A percentile compares a stretch with the other conserved stretches of the same genome.
Conservation (phyloP, 1,140 invertebrate species). For the Subanguina moxae region DNA sequence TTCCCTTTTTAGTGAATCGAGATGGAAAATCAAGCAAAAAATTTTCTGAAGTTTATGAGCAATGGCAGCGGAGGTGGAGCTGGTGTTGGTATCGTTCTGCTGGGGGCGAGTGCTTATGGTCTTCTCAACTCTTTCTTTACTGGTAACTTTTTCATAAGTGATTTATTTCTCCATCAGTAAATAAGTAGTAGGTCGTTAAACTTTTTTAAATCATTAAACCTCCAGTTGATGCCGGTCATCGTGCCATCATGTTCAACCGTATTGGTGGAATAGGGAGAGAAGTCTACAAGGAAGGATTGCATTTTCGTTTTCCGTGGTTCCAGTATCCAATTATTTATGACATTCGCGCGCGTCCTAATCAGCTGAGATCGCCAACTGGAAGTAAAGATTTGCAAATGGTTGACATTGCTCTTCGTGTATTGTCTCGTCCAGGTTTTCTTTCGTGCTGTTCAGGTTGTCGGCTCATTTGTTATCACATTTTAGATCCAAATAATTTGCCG, state of each 20-base stretch:
- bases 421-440: constrained; percentile 77
- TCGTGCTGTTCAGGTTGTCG: too few relatives aligned
- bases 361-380: constrained; percentile 92
- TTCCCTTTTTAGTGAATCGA: too few relatives aligned
- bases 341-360: constrained; percentile 87
- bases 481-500: constrained; percentile 73
- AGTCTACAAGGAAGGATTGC: constrained; percentile 86
- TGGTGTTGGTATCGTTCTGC: constrained; percentile 74
- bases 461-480: constrained; percentile 35
- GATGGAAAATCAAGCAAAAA: too few relatives aligned
- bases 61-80: constrained; percentile 64
- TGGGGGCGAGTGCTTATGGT: constrained; percentile 78
- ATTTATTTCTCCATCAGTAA: too few relatives aligned
- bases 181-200: neutral
- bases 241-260: constrained; percentile 95
- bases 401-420: constrained; percentile 90
- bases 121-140: constrained; percentile 86
- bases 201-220: constrained; percentile 31
- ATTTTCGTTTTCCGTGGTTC: constrained; percentile 95
- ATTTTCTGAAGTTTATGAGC: too few relatives aligned
- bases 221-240: constrained; percentile 93
- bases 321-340: constrained; percentile 99
- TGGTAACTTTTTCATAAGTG: too few relatives aligned
- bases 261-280: constrained; percentile 85
- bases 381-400: constrained; percentile 99